Conservation (phyloP, 1,140 invertebrate species). For the Lepidurus couesii region DNA sequence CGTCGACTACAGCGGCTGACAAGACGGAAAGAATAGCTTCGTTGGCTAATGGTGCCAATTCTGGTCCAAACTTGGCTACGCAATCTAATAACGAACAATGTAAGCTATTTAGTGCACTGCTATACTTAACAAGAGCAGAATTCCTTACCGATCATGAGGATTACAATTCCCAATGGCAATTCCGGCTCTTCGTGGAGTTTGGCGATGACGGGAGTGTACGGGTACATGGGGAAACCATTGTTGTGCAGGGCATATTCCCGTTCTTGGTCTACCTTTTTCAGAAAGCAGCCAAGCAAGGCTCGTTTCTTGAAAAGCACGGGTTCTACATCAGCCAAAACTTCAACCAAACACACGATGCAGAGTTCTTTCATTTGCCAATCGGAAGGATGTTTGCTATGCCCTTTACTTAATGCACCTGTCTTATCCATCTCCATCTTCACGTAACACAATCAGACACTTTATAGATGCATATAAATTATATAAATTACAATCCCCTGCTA, state of each 20-base stretch:
- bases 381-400: neutral
- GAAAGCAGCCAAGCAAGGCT: neutral
- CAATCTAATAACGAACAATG: neutral
- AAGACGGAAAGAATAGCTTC: neutral
- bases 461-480: too few species aligned
- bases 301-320: neutral
- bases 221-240: neutral
- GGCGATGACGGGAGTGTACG: neutral
- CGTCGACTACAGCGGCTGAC: neutral
- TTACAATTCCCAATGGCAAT: neutral
- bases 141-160: neutral
- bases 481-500: too few species aligned
- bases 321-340: neutral
- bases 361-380: neutral
- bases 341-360: neutral
- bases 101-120: neutral
- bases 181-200: slow-evolving; percentile 2
- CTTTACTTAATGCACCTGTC: neutral
- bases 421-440: neutral
- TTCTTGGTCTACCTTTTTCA: neutral
- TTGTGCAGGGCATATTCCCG: neutral
- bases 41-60: slow-evolving; percentile 4
- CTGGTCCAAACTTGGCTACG: neutral
- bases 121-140: neutral
- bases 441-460: neutral